Evolutionary conservation across 2,113 vertebrate species (phyloP).

Genomic region (Entelurus aequoreus): DNA sequence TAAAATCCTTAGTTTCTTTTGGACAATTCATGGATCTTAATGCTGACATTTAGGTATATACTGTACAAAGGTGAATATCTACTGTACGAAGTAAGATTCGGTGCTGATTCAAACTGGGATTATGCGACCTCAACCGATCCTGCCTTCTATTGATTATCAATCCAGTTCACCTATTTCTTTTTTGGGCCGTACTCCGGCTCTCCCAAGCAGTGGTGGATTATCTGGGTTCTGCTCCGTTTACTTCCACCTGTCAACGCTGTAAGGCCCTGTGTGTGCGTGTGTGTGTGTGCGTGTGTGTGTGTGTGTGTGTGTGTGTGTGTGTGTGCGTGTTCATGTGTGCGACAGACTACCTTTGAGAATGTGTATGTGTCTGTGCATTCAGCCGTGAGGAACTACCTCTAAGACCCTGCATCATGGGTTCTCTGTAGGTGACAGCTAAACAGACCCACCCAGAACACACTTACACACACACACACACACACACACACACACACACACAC

Average conservation of each 20-base stretch:
- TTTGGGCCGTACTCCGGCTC: slow-evolving; percentile 28
- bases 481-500: slow-evolving; percentile 46
- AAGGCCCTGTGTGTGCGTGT: slow-evolving; percentile 44
- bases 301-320: slow-evolving; percentile 52
- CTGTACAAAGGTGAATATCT: too few species aligned
- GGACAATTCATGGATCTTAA: neutral
- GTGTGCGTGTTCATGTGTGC: slow-evolving; percentile 31
- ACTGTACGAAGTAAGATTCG: neutral
- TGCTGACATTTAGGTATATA: too few species aligned
- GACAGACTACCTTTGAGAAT: slow-evolving; percentile 43
- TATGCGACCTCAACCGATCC: too few species aligned
- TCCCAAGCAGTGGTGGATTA: slow-evolving; percentile 80
- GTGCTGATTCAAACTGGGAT: neutral
- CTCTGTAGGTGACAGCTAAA: slow-evolving; percentile 80
- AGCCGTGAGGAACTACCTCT: slow-evolving; percentile 74
- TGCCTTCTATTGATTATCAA: slow-evolving; percentile 4
- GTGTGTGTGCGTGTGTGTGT: slow-evolving; percentile 53
- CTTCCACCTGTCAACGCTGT: slow-evolving; percentile 83
- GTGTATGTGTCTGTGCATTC: slow-evolving; percentile 74
- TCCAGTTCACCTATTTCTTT: slow-evolving; percentile 30
- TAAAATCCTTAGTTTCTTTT: neutral
- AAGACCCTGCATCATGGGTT: slow-evolving; percentile 79
- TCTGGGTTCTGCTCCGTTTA: slow-evolving; percentile 79
- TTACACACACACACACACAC: slow-evolving; percentile 78
- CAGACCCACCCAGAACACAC: slow-evolving; percentile 81